Base-by-base conservation (phyloP, 2,797 vertebrate genomes). In the Lacerta agilis region DNA sequence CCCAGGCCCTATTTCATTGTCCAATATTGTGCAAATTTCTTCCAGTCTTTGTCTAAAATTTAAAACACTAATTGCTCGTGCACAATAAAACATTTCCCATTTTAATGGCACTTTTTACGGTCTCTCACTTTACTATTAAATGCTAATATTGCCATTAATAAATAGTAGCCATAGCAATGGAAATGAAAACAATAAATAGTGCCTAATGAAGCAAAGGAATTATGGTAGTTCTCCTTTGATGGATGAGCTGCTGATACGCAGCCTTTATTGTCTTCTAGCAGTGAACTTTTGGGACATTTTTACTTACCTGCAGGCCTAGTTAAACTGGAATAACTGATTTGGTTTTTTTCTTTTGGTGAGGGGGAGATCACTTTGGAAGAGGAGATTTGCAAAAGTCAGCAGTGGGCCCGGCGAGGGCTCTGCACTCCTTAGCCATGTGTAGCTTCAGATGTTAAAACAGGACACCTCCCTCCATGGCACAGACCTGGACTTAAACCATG, bases 161-260 rank as follows among this genome's bases (percentile, higher is more conserved):
- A 67, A 55, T 90, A 94, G 94, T 94, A 95, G 92, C 88, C 93
- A 95, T 94, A 93, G 93, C 89, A 94, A 95, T 92, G 90, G 86
- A 87, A 92, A 93, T 91, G 83, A 93, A 90, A 73, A 75, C 86
- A 93, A 94, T 94, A 95, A 95, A 94, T 90, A 94, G 88, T 83
- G 90, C 90, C 94, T 94, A 41, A 83, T 36, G 92, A 90, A 96
- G 93, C 94, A 94, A 94, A 94, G 92, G 87, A 89, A 92, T 87
- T 88, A n/a, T n/a, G n/a, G n/a, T n/a, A 92, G 91, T 92, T 93
- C 80, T 91, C 18, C 86, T 93, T 93, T 92, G 87, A 18, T 79
- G 66, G 90, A 92, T 94, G 93, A 95, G 80, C 94, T 92, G 92
- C 77, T 77, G 87, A 88, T 78, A 80, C 82, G 79, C 79, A 94